Conservation (phyloP, 2,888 invertebrate genomes). For the Thera obeliscata region DNA sequence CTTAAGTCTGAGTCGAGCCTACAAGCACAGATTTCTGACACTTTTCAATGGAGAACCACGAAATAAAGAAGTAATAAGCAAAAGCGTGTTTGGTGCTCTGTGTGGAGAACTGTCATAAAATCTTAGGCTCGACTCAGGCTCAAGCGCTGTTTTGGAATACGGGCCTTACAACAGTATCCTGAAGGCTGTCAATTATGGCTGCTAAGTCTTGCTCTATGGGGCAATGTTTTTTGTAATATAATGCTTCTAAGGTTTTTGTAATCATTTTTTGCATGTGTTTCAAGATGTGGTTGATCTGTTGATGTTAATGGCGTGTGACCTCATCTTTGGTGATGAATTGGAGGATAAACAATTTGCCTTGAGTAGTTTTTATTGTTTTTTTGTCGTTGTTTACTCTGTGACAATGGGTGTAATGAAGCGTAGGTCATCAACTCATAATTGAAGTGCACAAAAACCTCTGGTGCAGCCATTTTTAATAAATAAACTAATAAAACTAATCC, state of each 20-base stretch:
- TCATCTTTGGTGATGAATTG: constrained; percentile 31
- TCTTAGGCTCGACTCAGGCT: too few species aligned
- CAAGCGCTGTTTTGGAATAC: too few species aligned
- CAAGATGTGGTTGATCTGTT: constrained; percentile 37
- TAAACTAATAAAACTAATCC: too few species aligned
- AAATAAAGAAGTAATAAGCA: too few species aligned
- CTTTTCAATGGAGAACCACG: too few species aligned
- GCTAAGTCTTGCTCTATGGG: not conserved
- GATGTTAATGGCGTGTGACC: constrained; percentile 33
- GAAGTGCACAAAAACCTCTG: too few species aligned
- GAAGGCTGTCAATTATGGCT: not conserved
- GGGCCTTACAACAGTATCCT: not conserved
- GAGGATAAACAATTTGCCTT: constrained; percentile 35
- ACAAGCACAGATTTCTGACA: too few species aligned
- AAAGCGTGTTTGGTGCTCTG: too few species aligned
- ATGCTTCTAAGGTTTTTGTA: not conserved
- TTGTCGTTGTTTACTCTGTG: constrained; percentile 20
- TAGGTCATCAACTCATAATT: too few species aligned
- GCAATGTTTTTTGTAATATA: constrained; percentile 1
- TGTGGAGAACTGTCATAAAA: too few species aligned
- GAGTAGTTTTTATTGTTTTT: constrained; percentile 27
- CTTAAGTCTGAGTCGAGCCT: too few species aligned
- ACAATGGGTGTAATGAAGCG: not conserved
- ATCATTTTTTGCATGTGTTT: constrained; percentile 30
- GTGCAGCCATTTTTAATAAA: too few species aligned